Evolutionary conservation across 92 coral and sea anemone species (phyloP).

Genomic region (Siderastrea radians): DNA sequence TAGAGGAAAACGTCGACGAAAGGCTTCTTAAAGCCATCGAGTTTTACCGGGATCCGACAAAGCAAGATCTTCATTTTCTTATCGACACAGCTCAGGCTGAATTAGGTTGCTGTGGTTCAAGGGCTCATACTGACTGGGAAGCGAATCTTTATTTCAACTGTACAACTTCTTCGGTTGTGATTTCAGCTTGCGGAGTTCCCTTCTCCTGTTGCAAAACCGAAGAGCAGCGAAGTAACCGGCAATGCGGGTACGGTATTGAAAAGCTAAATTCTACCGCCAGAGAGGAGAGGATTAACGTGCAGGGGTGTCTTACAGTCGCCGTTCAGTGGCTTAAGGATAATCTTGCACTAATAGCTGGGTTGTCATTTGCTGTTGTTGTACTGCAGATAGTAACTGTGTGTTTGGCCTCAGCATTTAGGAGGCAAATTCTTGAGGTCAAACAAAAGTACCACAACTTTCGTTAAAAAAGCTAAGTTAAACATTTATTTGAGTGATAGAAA

Average conservation of each 20-base stretch:
- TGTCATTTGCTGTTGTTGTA: conserved; percentile 54
- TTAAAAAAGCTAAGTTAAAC: not conserved
- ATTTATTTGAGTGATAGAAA: not conserved
- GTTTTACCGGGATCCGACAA: conserved; percentile 82
- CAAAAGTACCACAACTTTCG: not conserved
- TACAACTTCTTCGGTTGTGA: conserved; percentile 43
- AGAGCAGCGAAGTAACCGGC: conserved; percentile 66
- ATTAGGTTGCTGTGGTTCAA: conserved; percentile 90
- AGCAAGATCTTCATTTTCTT: conserved; percentile 83
- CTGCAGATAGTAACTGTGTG: conserved; percentile 59
- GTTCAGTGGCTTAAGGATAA: conserved; percentile 73
- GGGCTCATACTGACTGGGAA: conserved; percentile 80
- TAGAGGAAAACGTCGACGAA: conserved; percentile 77
- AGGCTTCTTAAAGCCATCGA: conserved; percentile 85
- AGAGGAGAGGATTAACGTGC: conserved; percentile 48
- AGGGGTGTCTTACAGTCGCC: conserved; percentile 83
- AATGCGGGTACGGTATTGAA: conserved; percentile 83
- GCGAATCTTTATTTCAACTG: conserved; percentile 92
- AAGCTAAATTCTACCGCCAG: not conserved
- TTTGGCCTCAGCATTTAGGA: conserved; percentile 58
- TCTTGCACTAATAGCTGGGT: conserved; percentile 53
- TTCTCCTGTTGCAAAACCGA: conserved; percentile 87
- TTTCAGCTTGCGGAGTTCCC: conserved; percentile 89
- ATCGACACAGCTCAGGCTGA: conserved; percentile 89
- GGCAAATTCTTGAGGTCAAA: conserved; percentile 58